Percentiles rank a stretch among this genome's conserved stretches.
Evolutionary conservation across 2,797 vertebrate species (phyloP).

Genomic region (Sebastes cheni): DNA sequence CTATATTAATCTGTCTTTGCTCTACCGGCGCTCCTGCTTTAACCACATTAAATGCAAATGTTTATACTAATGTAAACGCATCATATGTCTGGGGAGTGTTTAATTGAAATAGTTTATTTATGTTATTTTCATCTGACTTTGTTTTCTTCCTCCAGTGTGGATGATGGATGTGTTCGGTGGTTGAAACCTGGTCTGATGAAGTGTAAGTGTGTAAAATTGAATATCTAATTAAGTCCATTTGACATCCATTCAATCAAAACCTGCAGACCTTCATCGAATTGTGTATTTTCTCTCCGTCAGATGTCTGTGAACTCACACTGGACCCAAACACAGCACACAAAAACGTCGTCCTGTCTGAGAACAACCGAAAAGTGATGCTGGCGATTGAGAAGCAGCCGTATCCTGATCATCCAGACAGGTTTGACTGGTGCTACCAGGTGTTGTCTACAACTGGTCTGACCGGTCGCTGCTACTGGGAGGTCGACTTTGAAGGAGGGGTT

Average conservation of each 20-base stretch:
- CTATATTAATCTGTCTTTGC: too few relatives aligned
- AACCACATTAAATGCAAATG: too few relatives aligned
- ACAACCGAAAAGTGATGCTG: constrained; percentile 3
- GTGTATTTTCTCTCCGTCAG: not conserved
- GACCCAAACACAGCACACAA: constrained; percentile 34
- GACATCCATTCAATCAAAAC: not conserved
- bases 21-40: too few relatives aligned
- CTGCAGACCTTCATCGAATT: not conserved
- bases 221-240: too few relatives aligned
- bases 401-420: constrained; percentile 24
- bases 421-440: constrained; percentile 20
- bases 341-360: constrained; percentile 7
- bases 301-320: not conserved
- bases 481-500: not conserved
- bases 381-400: constrained; percentile 21
- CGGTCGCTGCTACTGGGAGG: constrained; percentile 30
- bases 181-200: not conserved
- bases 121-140: not conserved
- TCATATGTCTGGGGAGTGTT: too few relatives aligned
- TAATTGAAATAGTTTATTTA: too few relatives aligned
- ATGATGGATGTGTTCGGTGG: not conserved
- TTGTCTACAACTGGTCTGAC: not conserved
- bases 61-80: too few relatives aligned
- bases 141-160: not conserved
- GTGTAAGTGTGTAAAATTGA: not conserved